Base-by-base conservation (phyloP, 2,888 invertebrate species). In the Synanthedon myopaeformis region DNA sequence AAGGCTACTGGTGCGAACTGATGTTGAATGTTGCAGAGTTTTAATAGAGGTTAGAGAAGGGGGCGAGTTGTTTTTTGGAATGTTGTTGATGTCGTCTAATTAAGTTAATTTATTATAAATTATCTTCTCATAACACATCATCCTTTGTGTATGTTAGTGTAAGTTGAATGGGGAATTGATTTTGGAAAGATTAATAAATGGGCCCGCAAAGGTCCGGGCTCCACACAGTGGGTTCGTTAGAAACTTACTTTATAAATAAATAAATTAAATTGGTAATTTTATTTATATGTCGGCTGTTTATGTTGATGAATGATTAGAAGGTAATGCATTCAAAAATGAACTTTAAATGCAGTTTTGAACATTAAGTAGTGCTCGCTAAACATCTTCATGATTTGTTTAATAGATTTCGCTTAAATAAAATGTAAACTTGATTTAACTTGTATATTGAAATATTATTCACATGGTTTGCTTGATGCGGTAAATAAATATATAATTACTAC, bases 21-120 rank as follows among this genome's bases (percentile, higher is more conserved):
- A 82, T 84, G 86, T 86, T 86, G 82, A 85, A 82, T 67, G 77
- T 83, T 86, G 84, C 83, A 81, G 80, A 85, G 81, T 76, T 85
- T 85, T 84, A 80, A 82, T 82, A 82, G 79, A 70, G 82, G 81
- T 83, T 69, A 82, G 75, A 63, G 23, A 23, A 23, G 5, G 64
- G 65, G 74, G 71, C 64, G 62, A 66, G 78, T 79, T 83, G 76
- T 82, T 84, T 76, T 23, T 83, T 75, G 76, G 69, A 69, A 69
- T 82, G 81, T 86, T 85, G 83, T 83, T 84, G 74, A 76, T 78
- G 69, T 79, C 77, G 67, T 70, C 61, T 23, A 23, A 65, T 69
- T 51, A 35, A 67, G 63, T 76, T 66, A 70, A 72, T 70, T 73
- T 64, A 71, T 69, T 66, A 65, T 64, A 35, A 69, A 64, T 63